Base-by-base conservation (phyloP, 2,888 invertebrate species). In the Zygogramma bicolorata region DNA sequence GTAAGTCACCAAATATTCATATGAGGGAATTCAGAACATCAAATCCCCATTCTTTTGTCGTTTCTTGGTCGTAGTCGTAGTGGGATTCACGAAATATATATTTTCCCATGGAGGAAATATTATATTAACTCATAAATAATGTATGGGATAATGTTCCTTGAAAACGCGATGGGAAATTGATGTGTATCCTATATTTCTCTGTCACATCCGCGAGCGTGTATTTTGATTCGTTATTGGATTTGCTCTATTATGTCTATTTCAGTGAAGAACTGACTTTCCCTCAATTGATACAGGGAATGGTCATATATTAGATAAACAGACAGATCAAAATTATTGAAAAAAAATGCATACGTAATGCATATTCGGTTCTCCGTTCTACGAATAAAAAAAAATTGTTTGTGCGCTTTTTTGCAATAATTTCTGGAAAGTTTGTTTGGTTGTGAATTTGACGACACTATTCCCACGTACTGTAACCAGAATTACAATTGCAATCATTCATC, bases 41-140 rank as follows among this genome's bases (percentile, higher is more conserved):
- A 31, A 63, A 63, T 63, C 29, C 46, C 8, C 10, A 63, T 63
- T 29, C 63, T 63, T 46, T 46, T 63, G 29, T 63, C 29, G 46
- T 20, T n/a, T 15, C 40, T 61, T 27, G 4, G 7, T 63, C 63
- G 31, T 10, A 20, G 46, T 42, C 27, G 46, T 18, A 46, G 46
- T 5, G 20, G 25, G 53, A 13, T 63, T 27, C 25, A 6, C 46
- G 46, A 46, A 46, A 63, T 69, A 69, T 63, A 63, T 65, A 57
- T 69, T 68, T 61, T 63, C 65, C 58, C 20, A 42, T 13, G 29
- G 27, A 58, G 40, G 42, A 69, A 57, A 65, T 58, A 57, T 63
- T 58, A 57, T 63, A 69, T 69, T 63, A 69, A 58, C 69, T 69
- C 57, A 69, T 69, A 69, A 63, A 69, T 69, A 69, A 69, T 69